phyloP scores from a whole-genome alignment of 2,888 invertebrate genomes.

The Dicroscelio sp. region DNA sequence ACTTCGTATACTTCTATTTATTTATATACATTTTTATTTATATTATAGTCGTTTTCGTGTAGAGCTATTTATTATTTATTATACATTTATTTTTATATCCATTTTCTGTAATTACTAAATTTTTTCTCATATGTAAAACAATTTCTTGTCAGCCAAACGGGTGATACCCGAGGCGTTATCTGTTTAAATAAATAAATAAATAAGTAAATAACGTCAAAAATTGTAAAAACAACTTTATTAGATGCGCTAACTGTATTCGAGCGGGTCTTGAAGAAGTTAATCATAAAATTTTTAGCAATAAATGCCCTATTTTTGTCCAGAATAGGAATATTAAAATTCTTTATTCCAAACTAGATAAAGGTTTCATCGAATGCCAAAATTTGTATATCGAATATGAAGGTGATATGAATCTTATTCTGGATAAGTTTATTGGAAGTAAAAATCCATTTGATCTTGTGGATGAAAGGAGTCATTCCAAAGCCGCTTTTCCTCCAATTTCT shows the following conservation, averaged over 20 bases:
- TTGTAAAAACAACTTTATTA: not conserved
- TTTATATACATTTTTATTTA: too few species aligned
- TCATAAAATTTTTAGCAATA: not conserved
- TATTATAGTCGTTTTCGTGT: too few species aligned
- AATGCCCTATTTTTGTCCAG: not conserved
- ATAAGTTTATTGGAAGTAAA: not conserved
- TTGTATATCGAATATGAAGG: not conserved
- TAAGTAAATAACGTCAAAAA: not conserved
- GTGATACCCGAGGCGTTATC: too few species aligned
- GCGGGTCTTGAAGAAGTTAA: not conserved
- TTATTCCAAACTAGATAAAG: too few species aligned
- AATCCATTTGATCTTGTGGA: not conserved
- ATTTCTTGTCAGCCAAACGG: too few species aligned
- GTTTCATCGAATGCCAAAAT: too few species aligned
- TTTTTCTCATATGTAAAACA: too few species aligned
- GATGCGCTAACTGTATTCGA: not conserved
- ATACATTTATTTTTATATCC: too few species aligned
- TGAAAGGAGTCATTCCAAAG: not conserved
- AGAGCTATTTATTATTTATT: too few species aligned
- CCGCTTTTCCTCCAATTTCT: not conserved
- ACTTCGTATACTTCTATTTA: too few species aligned
- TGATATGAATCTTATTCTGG: not conserved
- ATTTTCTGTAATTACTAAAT: too few species aligned
- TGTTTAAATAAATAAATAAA: too few species aligned
- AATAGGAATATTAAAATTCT: slow-evolving; percentile 10